Percentiles rank a stretch among this genome's conserved stretches.
Conservation (phyloP, 2,888 invertebrate species). For the Lamproptera curius region DNA sequence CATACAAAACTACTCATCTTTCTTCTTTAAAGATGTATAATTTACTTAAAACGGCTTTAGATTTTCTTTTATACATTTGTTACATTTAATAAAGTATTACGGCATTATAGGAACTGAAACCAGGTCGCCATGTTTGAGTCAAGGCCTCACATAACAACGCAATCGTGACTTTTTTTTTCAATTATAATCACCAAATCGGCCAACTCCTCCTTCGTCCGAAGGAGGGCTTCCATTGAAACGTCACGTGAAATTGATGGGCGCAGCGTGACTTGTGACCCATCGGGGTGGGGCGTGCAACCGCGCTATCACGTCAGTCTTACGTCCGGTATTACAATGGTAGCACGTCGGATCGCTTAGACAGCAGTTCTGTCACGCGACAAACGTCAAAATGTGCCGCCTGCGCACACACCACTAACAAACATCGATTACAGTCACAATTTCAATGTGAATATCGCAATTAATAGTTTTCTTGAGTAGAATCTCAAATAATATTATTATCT, state of each 20-base stretch:
- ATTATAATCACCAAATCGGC: conserved; percentile 51
- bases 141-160: too few species aligned
- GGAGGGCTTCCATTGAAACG: conserved; percentile 72
- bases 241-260: conserved; percentile 73
- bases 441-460: background rate
- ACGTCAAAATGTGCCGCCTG: conserved; percentile 49
- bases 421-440: conserved; percentile 7
- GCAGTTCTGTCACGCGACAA: conserved; percentile 54
- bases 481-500: background rate
- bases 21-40: too few species aligned
- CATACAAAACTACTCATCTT: too few species aligned
- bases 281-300: conserved; percentile 59
- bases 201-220: conserved; percentile 60
- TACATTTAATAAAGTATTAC: too few species aligned
- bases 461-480: background rate
- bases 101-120: too few species aligned
- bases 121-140: too few species aligned
- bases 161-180: conserved; percentile 49
- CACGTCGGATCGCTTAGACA: conserved; percentile 55
- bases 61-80: too few species aligned
- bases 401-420: conserved; percentile 27
- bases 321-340: conserved; percentile 67
- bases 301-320: conserved; percentile 63
- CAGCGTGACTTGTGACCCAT: conserved; percentile 64
- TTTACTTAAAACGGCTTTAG: too few species aligned